A percentile compares a stretch with the other conserved stretches of the same genome.
These are phyloP conservation scores for Mastacembelus armatus DNA, from an alignment of 2,797 vertebrate species.

Conservation along the genomic window DNA sequence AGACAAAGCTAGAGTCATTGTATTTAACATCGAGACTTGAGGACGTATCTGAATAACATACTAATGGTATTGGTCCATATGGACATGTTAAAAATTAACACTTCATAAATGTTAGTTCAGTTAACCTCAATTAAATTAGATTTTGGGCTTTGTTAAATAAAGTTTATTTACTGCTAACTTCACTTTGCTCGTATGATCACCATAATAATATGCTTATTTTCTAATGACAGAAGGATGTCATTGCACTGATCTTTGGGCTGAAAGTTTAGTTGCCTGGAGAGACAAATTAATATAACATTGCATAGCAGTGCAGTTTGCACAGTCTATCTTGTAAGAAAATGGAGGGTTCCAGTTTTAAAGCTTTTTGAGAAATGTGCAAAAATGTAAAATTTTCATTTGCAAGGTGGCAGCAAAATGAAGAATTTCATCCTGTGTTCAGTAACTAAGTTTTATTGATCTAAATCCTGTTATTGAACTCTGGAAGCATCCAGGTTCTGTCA, in stretches of 20 bases:
- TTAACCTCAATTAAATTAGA: neutral
- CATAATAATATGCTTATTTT: neutral
- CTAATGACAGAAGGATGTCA: neutral
- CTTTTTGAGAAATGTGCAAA: neutral
- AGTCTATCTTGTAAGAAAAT: neutral
- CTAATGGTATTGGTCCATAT: neutral
- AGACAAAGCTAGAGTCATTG: neutral
- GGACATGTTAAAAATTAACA: neutral
- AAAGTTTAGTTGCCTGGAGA: constrained; percentile 18
- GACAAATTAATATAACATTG: neutral
- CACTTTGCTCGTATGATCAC: neutral
- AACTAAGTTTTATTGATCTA: neutral
- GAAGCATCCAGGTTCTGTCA: neutral
- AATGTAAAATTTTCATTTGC: neutral
- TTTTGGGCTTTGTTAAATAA: neutral
- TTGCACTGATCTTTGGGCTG: neutral
- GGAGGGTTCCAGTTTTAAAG: neutral
- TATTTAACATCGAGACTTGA: neutral
- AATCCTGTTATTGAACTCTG: constrained; percentile 3
- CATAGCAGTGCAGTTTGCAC: neutral
- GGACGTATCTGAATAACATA: neutral
- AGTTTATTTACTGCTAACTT: neutral
- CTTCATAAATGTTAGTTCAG: neutral
- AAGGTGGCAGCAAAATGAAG: constrained; percentile 38
- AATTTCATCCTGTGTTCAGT: neutral